Evolutionary conservation across 64 coral and sea anemone genomes (phyloP), one percentile per base, ranked within the genome.

Genomic region (Montipora foliosa): DNA sequence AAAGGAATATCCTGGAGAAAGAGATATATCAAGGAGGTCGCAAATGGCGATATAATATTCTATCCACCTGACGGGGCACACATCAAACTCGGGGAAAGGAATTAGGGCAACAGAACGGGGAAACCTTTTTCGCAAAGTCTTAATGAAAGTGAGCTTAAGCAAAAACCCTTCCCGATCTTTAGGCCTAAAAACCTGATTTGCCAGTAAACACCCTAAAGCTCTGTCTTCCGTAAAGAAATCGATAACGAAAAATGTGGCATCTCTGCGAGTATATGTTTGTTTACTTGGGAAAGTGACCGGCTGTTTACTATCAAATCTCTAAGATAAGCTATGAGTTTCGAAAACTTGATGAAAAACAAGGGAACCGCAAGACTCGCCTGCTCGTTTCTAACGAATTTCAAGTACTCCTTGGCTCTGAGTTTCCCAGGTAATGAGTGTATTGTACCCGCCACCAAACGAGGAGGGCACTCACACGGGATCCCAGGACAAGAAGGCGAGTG

Each of bases 211-310:
- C 58, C 92, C 92, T 25, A 93, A 88, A 53, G 84, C 83, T 4
- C 91, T 59, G 69, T 88, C 84, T 64, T 84, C 84, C 7, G 92
- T 93, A 5, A 93, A 93, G 22, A 93, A 90, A 58, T 88, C 84
- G 3, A 81, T 53, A 61, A 93, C 83, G 16, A 93, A 87, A 47
- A 93, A 87, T 4, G n/a, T 44, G 2, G 81, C 49, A 79, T 87
- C 91, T 7, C 91, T 87, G 4, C 83, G 11, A 87, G 80, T 15
- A 93, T 88, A 71, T 94, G 88, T 51, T 93, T 93, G 6, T 80
- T 37, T 17, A 75, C 77, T 2, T 16, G 55, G 11, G 89, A 90
- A 5, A 70, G 45, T 53, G 14, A 4, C 5, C 60, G 21, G 8
- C 37, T 50, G 16, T 14, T 29, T 29, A 9, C 2, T n/a, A 79